Evolutionary conservation across 2,888 invertebrate species (phyloP).

Genomic region (Drosophila mettleri): DNA sequence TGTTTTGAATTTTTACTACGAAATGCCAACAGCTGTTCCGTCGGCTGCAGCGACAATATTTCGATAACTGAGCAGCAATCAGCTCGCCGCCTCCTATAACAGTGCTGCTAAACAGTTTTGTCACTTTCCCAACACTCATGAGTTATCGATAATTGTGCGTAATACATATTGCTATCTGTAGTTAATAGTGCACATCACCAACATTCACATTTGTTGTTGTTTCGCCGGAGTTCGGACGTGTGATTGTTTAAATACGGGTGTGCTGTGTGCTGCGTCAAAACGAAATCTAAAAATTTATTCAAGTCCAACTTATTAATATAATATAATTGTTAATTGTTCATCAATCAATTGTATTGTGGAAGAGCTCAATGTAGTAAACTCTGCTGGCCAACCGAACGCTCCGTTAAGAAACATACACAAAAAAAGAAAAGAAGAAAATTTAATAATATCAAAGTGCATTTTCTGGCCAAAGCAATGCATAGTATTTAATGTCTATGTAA

Average conservation of each 20-base stretch:
- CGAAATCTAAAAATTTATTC: constrained; percentile 14
- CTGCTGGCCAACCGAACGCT: constrained; percentile 8
- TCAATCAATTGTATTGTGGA: constrained; percentile 31
- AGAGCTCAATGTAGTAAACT: constrained; percentile 9
- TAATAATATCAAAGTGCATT: constrained; percentile 19
- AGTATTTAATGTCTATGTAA: constrained; percentile 39
- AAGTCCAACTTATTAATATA: constrained; percentile 31
- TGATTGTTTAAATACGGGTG: constrained; percentile 52
- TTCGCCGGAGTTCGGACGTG: constrained; percentile 55
- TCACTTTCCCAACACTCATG: constrained; percentile 9
- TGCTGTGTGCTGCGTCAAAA: constrained; percentile 40
- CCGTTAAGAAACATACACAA: background rate
- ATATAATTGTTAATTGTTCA: constrained; percentile 40
- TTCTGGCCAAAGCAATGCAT: constrained; percentile 22
- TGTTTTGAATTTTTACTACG: constrained; percentile 49
- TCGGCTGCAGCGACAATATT: background rate
- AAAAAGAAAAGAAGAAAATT: background rate
- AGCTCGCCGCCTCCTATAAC: background rate
- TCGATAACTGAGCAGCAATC: constrained; percentile 18
- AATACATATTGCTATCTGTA: constrained; percentile 7
- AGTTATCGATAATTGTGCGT: constrained; percentile 27
- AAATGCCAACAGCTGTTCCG: constrained; percentile 29
- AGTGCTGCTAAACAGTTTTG: constrained; percentile 14
- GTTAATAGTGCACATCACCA: constrained; percentile 19
- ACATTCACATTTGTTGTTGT: constrained; percentile 53